Conservation (phyloP, 2,888 invertebrate species). For the Diplolepis rosae region DNA sequence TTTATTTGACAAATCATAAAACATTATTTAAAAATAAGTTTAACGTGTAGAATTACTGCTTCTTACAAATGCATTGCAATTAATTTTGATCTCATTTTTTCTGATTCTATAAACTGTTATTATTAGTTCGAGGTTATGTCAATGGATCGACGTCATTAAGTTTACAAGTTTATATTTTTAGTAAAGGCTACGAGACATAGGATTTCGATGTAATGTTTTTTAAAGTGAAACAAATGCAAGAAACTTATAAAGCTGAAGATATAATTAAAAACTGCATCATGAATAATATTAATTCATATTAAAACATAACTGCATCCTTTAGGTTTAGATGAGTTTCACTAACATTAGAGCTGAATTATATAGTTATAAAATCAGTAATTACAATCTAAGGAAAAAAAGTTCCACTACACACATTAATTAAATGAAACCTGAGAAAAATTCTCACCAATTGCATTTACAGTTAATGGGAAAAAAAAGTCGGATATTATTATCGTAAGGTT, state of each 20-base stretch:
- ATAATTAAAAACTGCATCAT: slow-evolving; percentile 8
- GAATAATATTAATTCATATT: slow-evolving; percentile 2
- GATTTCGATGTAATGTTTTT: too few species aligned
- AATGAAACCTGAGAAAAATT: slow-evolving; percentile 6
- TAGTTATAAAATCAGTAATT: slow-evolving; percentile 6
- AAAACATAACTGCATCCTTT: not conserved
- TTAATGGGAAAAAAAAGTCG: not conserved
- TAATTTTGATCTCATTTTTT: too few species aligned
- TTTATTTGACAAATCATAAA: too few species aligned
- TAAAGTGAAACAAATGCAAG: too few species aligned
- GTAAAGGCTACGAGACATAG: too few species aligned
- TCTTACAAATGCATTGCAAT: too few species aligned
- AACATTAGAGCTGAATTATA: slow-evolving; percentile 5
- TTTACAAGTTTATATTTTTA: too few species aligned
- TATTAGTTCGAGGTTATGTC: too few species aligned
- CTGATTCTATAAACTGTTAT: too few species aligned
- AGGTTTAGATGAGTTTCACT: not conserved
- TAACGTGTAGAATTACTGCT: too few species aligned
- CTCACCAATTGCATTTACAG: not conserved
- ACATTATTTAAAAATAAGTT: too few species aligned
- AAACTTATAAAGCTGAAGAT: not conserved
- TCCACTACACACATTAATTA: not conserved
- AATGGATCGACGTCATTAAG: too few species aligned
- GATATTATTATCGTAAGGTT: not conserved
- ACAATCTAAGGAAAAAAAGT: not conserved